A percentile compares a stretch with the other conserved stretches of the same genome.
Conservation (phyloP, 2,797 vertebrate species). For the Miichthys miiuy region DNA sequence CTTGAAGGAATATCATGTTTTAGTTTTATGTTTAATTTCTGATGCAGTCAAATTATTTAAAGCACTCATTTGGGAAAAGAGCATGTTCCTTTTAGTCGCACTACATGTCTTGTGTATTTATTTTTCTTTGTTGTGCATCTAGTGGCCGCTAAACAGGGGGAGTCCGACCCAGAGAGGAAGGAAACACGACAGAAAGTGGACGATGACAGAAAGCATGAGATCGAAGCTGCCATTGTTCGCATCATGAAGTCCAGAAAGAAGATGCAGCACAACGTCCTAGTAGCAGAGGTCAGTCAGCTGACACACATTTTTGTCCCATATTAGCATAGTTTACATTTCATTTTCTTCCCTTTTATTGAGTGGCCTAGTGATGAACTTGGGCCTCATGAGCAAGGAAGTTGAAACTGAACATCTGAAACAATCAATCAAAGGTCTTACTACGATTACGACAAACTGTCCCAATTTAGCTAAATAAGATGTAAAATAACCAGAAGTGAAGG, state of each 20-base stretch:
- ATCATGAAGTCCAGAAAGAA: conserved; percentile 99
- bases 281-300: conserved; percentile 93
- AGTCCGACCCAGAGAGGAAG: conserved; percentile 98
- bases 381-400: background rate
- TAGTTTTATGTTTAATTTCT: background rate
- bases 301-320: background rate
- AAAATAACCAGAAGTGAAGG: background rate
- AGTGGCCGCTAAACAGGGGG: conserved; percentile 99
- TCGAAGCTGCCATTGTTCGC: conserved; percentile 98
- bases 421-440: background rate
- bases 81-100: background rate
- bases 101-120: background rate
- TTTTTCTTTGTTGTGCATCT: conserved; percentile 8
- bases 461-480: background rate
- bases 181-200: conserved; percentile 99
- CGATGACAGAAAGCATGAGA: conserved; percentile 99
- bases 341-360: background rate
- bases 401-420: background rate
- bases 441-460: background rate
- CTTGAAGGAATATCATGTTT: background rate
- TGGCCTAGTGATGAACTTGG: background rate
- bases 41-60: background rate
- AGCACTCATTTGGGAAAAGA: background rate
- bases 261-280: conserved; percentile 99
- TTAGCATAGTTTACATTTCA: background rate